Evolutionary conservation across 92 coral and sea anemone genomes (phyloP).

Genomic region (Palythoa caribaeorum): DNA sequence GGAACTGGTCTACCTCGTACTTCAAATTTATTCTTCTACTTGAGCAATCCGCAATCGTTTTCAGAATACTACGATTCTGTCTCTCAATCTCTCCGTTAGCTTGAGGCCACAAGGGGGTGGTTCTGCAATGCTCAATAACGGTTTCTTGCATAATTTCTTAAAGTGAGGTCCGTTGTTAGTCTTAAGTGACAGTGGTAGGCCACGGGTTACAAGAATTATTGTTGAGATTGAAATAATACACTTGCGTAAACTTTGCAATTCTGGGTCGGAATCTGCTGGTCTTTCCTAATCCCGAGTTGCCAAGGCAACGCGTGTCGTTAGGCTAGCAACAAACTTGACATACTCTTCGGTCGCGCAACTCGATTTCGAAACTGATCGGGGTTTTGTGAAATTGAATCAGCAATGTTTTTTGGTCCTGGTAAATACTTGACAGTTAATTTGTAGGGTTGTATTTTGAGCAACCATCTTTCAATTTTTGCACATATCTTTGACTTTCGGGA

Average conservation of each 20-base stretch:
- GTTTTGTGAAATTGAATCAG: slow-evolving; percentile 40
- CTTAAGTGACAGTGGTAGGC: too few species aligned
- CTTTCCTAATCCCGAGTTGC: slow-evolving; percentile 52
- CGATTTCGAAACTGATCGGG: slow-evolving; percentile 24
- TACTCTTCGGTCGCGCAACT: slow-evolving; percentile 39
- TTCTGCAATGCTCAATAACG: slow-evolving; percentile 60
- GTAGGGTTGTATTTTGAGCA: too few species aligned
- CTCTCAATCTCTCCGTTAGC: slow-evolving; percentile 60
- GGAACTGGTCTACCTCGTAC: slow-evolving; percentile 34
- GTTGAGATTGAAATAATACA: too few species aligned
- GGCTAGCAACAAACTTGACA: slow-evolving; percentile 48
- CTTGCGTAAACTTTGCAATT: slow-evolving; percentile 48
- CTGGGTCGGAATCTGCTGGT: slow-evolving; percentile 44
- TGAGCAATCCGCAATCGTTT: slow-evolving; percentile 68
- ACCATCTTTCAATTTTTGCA: too few species aligned
- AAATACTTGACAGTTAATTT: background rate
- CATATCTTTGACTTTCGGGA: too few species aligned
- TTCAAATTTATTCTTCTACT: slow-evolving; percentile 47
- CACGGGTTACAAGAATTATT: too few species aligned
- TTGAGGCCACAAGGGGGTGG: slow-evolving; percentile 65
- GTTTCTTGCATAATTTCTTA: slow-evolving; percentile 47
- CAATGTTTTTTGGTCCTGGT: too few species aligned
- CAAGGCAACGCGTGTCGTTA: slow-evolving; percentile 49
- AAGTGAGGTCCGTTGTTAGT: too few species aligned
- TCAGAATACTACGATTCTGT: slow-evolving; percentile 62